Evolutionary conservation across 2,113 vertebrate genomes (phyloP).

Genomic region (Excalfactoria chinensis): DNA sequence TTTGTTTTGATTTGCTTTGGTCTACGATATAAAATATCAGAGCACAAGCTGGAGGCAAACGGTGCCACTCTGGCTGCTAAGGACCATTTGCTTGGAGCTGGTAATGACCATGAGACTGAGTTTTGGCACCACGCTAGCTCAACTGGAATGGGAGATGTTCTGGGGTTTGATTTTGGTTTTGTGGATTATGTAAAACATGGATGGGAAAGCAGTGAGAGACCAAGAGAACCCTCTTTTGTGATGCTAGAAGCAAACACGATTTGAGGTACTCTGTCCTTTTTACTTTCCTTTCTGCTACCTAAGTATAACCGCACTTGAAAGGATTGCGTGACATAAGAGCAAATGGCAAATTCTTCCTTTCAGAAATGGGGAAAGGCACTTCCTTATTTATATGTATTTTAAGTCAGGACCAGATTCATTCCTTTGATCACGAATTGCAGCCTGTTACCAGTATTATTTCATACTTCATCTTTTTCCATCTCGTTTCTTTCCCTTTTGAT

Average conservation of each 20-base stretch:
- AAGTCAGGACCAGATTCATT: neutral
- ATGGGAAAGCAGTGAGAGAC: neutral
- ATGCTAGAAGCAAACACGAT: constrained; percentile 25
- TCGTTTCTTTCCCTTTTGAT: constrained; percentile 64
- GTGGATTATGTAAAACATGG: neutral
- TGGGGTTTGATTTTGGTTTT: neutral
- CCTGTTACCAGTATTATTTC: constrained; percentile 54
- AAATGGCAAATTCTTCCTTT: constrained; percentile 27
- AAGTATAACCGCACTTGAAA: constrained; percentile 36
- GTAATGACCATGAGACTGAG: neutral
- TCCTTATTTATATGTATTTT: constrained; percentile 29
- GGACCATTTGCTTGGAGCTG: neutral
- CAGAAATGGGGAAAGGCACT: neutral
- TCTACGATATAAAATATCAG: neutral
- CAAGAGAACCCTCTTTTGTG: neutral
- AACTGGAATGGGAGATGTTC: neutral
- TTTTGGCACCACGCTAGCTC: neutral
- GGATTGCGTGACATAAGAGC: neutral
- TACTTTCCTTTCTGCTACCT: neutral
- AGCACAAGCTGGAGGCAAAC: neutral
- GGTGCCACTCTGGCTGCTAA: neutral
- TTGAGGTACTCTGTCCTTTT: neutral
- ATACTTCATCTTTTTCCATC: constrained; percentile 41
- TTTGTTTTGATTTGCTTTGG: neutral
- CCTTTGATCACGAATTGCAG: constrained; percentile 65